Evolutionary conservation across 1,140 invertebrate species (phyloP).

Genomic region (Phocides pigmalion): DNA sequence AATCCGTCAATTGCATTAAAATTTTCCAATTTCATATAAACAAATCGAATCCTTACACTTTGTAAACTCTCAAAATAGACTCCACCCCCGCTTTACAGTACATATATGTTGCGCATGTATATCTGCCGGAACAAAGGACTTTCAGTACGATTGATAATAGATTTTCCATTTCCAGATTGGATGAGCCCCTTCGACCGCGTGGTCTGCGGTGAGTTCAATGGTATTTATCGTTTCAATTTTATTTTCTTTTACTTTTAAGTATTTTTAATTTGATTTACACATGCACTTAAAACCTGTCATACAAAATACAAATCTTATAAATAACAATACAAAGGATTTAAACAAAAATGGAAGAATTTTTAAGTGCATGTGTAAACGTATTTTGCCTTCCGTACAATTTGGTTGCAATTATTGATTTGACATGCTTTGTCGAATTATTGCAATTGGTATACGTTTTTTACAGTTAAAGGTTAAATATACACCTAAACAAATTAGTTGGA

Average conservation of each 20-base stretch:
- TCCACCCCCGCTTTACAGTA: slow-evolving; percentile 11
- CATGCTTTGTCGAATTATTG: slow-evolving; percentile 71
- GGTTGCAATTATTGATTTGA: slow-evolving; percentile 79
- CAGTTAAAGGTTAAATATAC: not conserved
- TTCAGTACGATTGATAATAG: slow-evolving; percentile 84
- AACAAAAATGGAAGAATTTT: slow-evolving; percentile 28
- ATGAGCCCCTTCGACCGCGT: slow-evolving; percentile 96
- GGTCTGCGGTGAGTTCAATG: slow-evolving; percentile 94
- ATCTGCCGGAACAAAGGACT: slow-evolving; percentile 69
- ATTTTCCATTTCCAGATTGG: slow-evolving; percentile 91
- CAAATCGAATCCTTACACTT: slow-evolving; percentile 15
- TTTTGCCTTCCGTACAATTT: slow-evolving; percentile 60
- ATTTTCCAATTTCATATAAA: slow-evolving; percentile 16
- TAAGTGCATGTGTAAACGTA: slow-evolving; percentile 47
- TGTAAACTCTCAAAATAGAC: slow-evolving; percentile 23
- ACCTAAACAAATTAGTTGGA: not conserved
- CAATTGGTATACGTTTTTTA: slow-evolving; percentile 43
- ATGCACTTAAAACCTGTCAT: slow-evolving; percentile 19
- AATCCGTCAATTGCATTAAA: slow-evolving; percentile 9
- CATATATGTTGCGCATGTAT: slow-evolving; percentile 57
- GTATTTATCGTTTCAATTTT: slow-evolving; percentile 86
- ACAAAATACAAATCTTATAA: slow-evolving; percentile 2
- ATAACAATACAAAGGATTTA: not conserved
- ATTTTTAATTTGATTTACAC: slow-evolving; percentile 42
- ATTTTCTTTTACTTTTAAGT: slow-evolving; percentile 81